These are phyloP conservation scores for Gymnosoma rotundatum DNA, from an alignment of 2,888 invertebrate species.

Conservation along the genomic window DNA sequence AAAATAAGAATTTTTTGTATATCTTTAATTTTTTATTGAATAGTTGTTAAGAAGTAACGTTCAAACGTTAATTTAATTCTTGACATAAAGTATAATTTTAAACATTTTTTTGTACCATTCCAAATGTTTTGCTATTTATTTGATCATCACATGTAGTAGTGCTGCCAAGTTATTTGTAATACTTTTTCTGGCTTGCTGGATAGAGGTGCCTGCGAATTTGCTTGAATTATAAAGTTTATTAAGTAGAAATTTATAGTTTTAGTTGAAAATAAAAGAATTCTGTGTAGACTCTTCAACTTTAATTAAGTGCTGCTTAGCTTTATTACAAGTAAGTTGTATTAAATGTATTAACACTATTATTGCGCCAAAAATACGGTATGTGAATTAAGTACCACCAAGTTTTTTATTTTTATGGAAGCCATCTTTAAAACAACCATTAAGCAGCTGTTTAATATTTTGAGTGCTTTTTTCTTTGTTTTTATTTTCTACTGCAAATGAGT, in stretches of 20 bases:
- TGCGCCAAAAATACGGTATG: constrained; percentile 55
- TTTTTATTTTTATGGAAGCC: not conserved
- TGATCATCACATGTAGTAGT: not conserved
- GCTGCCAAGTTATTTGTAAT: not conserved
- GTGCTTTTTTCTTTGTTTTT: constrained; percentile 58
- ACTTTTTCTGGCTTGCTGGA: not conserved
- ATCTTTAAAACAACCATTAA: constrained; percentile 13
- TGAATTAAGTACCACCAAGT: constrained; percentile 40
- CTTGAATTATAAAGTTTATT: not conserved
- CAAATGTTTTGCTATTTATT: not conserved
- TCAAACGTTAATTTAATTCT: too few relatives aligned
- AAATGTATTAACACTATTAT: not conserved
- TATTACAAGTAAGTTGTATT: constrained; percentile 22
- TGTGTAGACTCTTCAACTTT: not conserved
- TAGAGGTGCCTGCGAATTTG: not conserved
- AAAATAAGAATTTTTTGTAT: too few relatives aligned
- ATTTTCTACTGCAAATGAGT: constrained; percentile 39
- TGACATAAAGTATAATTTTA: too few relatives aligned
- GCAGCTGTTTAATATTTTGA: constrained; percentile 59
- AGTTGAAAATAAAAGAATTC: too few relatives aligned
- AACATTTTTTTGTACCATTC: not conserved
- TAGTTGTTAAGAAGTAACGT: too few relatives aligned
- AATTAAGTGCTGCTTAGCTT: not conserved
- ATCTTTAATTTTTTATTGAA: too few relatives aligned
- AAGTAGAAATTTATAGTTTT: not conserved